Conservation (phyloP, 2,888 invertebrate genomes). For the Tineola bisselliella region DNA sequence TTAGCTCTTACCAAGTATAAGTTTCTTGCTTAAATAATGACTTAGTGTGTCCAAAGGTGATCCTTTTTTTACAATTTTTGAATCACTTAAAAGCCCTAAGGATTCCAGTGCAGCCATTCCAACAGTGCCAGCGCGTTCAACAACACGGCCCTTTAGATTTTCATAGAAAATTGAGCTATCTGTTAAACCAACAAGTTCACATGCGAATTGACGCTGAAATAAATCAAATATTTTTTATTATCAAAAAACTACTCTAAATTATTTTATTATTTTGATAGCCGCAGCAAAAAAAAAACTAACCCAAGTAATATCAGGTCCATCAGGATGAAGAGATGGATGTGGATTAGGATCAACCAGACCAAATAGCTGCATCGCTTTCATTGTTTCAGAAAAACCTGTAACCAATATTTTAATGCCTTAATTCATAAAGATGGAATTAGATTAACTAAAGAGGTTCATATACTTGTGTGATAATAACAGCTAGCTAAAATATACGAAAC, state of each 20-base stretch:
- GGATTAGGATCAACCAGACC: slow-evolving; percentile 88
- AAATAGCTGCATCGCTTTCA: slow-evolving; percentile 85
- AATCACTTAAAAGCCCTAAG: slow-evolving; percentile 88
- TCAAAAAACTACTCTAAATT: no score
- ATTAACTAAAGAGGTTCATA: no score
- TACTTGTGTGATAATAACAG: no score
- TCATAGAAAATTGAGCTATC: slow-evolving; percentile 91
- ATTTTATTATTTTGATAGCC: no score
- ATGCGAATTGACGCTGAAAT: slow-evolving; percentile 81
- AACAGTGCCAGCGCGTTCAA: slow-evolving; percentile 78
- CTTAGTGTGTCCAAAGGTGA: slow-evolving; percentile 95
- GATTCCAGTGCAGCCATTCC: slow-evolving; percentile 83
- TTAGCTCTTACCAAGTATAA: slow-evolving; percentile 73
- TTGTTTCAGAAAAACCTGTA: slow-evolving; percentile 86
- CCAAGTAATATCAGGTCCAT: slow-evolving; percentile 97
- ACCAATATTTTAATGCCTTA: no score
- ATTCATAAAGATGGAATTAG: no score
- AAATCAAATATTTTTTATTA: not conserved
- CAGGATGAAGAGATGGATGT: slow-evolving; percentile 91
- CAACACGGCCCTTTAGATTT: slow-evolving; percentile 85
- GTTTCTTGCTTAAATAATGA: slow-evolving; percentile 83
- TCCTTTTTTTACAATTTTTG: slow-evolving; percentile 80
- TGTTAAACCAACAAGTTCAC: slow-evolving; percentile 83
- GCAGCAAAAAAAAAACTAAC: slow-evolving; percentile 54
- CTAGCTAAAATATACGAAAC: no score